Base-by-base conservation (phyloP, 2,888 invertebrate genomes). In the Troilus luridus region DNA sequence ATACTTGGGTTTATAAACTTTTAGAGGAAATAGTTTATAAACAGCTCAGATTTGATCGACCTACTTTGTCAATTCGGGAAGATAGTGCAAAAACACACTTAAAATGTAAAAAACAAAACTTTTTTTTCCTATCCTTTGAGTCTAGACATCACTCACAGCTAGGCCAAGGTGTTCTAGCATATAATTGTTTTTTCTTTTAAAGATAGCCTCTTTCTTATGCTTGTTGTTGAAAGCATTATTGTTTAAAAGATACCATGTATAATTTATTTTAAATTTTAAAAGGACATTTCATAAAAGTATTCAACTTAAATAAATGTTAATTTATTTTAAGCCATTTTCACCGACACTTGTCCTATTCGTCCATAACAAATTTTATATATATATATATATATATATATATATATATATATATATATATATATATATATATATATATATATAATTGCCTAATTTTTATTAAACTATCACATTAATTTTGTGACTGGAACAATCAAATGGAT, bases 161-260 rank as follows among this genome's bases (percentile, higher is more conserved):
- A 41, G 72, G 72, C 72, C 72, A 77, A 77, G 72, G 72, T 77
- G 27, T 41, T 77, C 24, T 77, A 77, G 27, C 72, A 77, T 77
- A 9, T 77, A 77, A 41, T 27, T 72, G 27, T 0, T 14, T 27
- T n/a, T 64, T n/a, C 24, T 67, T 24, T 41, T 19, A 41, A 77
- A 77, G 72, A 77, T 77, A 77, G 72, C 72, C 72, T 77, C 72
- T 77, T 77, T 77, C 41, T 77, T 77, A 41, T 17, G 17, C 41
- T 41, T 10, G 9, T 7, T 41, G 6, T 77, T 41, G 41, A 77
- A 5, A 41, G 27, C 72, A 41, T 0, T 77, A 77, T 77, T 77
- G 41, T 77, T 27, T 41, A 77, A 77, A 8, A 8, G 41, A 5
- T n/a, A 62, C 64, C 1, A 24, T 24, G 14, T 19, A 24, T 24